Conservation (phyloP, 2,888 invertebrate genomes). For the Hypsopygia costalis region DNA sequence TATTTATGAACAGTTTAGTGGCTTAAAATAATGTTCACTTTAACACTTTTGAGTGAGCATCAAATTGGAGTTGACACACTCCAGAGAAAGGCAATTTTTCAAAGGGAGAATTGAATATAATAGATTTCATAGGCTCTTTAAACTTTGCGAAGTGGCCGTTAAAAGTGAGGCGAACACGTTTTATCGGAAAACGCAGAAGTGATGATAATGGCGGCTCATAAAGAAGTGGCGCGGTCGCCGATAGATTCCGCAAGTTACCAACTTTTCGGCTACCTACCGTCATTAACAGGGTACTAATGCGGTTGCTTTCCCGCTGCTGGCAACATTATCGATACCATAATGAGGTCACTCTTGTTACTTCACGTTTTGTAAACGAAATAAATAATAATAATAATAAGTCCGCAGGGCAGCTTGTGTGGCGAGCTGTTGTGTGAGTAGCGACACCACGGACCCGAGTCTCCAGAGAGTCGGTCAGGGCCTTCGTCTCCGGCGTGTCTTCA, state of each 20-base stretch:
- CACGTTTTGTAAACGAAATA: constrained; percentile 5
- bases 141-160: constrained; percentile 63
- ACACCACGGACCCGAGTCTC: too few species aligned
- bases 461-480: too few species aligned
- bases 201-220: constrained; percentile 75
- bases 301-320: constrained; percentile 40
- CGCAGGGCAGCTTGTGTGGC: too few species aligned
- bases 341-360: constrained; percentile 4
- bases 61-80: constrained; percentile 15
- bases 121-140: constrained; percentile 60
- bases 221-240: constrained; percentile 63
- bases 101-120: constrained; percentile 55
- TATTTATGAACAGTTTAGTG: constrained; percentile 59
- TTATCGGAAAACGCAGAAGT: constrained; percentile 69
- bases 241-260: constrained; percentile 75
- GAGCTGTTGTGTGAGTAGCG: too few species aligned
- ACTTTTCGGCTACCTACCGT: constrained; percentile 63
- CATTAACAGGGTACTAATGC: constrained; percentile 68
- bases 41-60: constrained; percentile 24
- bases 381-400: too few species aligned
- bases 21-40: constrained; percentile 15
- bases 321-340: constrained; percentile 34
- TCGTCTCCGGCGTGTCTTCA: too few species aligned
- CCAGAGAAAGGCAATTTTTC: constrained; percentile 12
- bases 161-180: constrained; percentile 70